Conservation (phyloP, 2,797 vertebrate species). For the Rhinoraja longicauda region DNA sequence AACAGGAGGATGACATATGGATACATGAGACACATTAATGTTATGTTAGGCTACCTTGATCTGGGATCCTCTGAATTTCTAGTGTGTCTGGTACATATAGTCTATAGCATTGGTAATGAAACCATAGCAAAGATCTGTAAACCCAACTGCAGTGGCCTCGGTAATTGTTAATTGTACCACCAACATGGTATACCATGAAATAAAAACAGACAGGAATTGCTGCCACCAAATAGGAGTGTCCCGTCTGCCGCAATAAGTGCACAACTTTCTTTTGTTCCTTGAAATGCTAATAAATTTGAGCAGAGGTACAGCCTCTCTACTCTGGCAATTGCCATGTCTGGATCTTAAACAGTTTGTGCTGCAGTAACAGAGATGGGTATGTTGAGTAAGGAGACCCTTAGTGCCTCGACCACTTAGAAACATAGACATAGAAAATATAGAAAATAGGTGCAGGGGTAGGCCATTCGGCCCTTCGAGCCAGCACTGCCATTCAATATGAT, state of each 20-base stretch:
- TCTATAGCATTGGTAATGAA: neutral
- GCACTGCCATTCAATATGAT: no score
- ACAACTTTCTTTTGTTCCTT: neutral
- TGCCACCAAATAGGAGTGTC: no score
- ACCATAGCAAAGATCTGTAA: neutral
- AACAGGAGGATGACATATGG: conserved; percentile 7
- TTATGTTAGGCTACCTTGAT: neutral
- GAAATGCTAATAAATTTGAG: neutral
- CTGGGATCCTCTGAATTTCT: neutral
- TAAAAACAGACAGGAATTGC: neutral
- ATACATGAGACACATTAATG: neutral
- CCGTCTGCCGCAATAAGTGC: neutral
- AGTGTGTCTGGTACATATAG: neutral
- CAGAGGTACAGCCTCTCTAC: neutral
- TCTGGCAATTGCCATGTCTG: no score
- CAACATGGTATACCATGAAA: neutral
- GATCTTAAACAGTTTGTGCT: no score
- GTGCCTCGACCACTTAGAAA: no score
- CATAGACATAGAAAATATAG: no score
- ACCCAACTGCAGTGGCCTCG: neutral
- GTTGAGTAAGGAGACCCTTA: no score
- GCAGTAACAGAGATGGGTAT: no score
- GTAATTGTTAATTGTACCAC: neutral
- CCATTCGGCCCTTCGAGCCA: no score
- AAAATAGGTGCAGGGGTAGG: no score